These are phyloP conservation scores for Brachypodius melanocephalos DNA, from an alignment of 2,113 vertebrate species.

Conservation along the genomic window DNA sequence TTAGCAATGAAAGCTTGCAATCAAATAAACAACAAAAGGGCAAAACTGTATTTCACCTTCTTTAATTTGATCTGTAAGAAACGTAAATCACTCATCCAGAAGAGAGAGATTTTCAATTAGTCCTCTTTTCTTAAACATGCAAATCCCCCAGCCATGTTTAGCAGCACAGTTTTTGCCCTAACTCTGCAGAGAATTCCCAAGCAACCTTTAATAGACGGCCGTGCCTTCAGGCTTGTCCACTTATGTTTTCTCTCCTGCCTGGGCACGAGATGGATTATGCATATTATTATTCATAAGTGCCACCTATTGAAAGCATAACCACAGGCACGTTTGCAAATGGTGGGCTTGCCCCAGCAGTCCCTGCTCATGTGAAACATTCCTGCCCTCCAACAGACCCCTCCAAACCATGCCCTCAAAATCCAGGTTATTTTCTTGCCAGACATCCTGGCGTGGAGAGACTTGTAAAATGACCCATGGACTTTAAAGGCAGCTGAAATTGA, in stretches of 20 bases:
- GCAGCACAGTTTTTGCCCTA: constrained; percentile 53
- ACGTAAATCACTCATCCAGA: constrained; percentile 43
- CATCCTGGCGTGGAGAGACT: not conserved
- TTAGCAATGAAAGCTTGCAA: not conserved
- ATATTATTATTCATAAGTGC: constrained; percentile 67
- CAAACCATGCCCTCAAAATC: not conserved
- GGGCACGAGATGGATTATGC: constrained; percentile 61
- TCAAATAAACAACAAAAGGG: constrained; percentile 38
- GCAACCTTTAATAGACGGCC: constrained; percentile 65
- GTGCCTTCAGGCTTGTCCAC: constrained; percentile 68
- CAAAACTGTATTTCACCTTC: constrained; percentile 15
- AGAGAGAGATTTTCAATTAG: constrained; percentile 60
- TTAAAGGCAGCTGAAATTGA: not conserved
- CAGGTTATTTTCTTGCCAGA: not conserved
- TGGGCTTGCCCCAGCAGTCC: constrained; percentile 38
- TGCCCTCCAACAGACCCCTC: not conserved
- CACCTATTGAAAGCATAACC: constrained; percentile 61
- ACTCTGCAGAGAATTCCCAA: constrained; percentile 62
- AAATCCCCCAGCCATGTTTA: constrained; percentile 63
- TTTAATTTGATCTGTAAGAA: constrained; percentile 41
- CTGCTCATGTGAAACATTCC: not conserved
- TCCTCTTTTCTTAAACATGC: constrained; percentile 58
- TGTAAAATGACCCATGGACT: not conserved
- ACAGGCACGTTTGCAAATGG: constrained; percentile 40
- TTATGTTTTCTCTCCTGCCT: constrained; percentile 61